phyloP scores from a whole-genome alignment of 1,140 invertebrate genomes.

The Pentalonia nigronervosa region DNA sequence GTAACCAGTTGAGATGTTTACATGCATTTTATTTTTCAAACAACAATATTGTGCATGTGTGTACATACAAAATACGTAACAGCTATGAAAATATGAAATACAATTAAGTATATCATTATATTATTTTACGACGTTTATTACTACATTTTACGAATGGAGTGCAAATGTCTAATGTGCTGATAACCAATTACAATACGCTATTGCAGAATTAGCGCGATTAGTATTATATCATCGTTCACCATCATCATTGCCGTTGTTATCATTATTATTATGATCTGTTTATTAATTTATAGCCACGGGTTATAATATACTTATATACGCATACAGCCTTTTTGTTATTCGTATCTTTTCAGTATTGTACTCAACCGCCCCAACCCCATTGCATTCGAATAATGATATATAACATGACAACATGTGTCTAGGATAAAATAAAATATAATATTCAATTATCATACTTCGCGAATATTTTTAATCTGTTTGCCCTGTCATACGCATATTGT shows the following conservation, averaged over 20 bases:
- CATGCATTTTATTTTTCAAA: not conserved
- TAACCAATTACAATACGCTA: not conserved
- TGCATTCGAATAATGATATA: not conserved
- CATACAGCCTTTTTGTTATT: not conserved
- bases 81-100: not conserved
- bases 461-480: not conserved
- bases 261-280: not conserved
- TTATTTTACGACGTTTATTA: constrained; percentile 2
- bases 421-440: not conserved
- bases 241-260: not conserved
- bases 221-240: not conserved
- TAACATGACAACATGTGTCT: not conserved
- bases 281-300: not conserved
- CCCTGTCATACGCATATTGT: not conserved
- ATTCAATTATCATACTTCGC: not conserved
- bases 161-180: constrained; percentile 20
- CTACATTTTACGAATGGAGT: not conserved
- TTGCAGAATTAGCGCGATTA: not conserved
- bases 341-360: not conserved
- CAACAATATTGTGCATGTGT: not conserved
- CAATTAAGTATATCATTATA: not conserved
- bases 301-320: not conserved
- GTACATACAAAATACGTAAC: not conserved
- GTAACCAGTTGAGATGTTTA: not conserved
- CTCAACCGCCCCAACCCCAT: not conserved